phyloP scores from a whole-genome alignment of 2,888 invertebrate genomes.

The Itoplectis maculator region DNA sequence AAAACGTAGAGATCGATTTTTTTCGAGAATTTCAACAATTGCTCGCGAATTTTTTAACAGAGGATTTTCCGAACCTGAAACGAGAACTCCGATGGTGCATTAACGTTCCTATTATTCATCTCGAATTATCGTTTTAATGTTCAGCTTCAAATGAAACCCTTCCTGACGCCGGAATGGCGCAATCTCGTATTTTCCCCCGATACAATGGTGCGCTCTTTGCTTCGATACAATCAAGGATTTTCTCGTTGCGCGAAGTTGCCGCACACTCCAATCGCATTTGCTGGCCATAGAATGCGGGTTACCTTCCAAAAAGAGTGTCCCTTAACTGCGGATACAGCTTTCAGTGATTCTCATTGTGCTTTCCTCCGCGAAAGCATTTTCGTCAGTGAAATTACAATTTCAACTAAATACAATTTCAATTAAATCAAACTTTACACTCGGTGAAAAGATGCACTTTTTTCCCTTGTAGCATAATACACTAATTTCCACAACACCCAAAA shows the following conservation, averaged over 20 bases:
- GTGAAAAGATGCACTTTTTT: neutral
- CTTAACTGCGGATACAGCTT: neutral
- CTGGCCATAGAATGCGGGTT: neutral
- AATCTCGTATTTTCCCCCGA: neutral
- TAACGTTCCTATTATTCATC: neutral
- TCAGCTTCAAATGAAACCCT: neutral
- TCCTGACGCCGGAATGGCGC: neutral
- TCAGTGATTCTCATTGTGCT: neutral
- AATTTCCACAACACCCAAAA: too few species aligned
- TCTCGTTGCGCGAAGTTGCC: neutral
- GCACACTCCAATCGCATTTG: neutral
- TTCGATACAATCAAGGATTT: neutral
- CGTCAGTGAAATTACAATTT: neutral
- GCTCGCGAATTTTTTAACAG: too few species aligned
- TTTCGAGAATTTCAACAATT: too few species aligned
- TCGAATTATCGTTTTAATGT: neutral
- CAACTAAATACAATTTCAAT: neutral
- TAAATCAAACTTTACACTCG: too few species aligned
- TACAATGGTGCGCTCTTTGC: neutral
- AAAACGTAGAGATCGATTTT: too few species aligned
- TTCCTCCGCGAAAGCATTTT: neutral
- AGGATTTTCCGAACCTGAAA: too few species aligned
- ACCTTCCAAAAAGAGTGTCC: neutral
- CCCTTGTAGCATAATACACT: too few species aligned
- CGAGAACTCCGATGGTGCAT: too few species aligned